phyloP scores from a whole-genome alignment of 2,113 vertebrate species.

The Gavia stellata region DNA sequence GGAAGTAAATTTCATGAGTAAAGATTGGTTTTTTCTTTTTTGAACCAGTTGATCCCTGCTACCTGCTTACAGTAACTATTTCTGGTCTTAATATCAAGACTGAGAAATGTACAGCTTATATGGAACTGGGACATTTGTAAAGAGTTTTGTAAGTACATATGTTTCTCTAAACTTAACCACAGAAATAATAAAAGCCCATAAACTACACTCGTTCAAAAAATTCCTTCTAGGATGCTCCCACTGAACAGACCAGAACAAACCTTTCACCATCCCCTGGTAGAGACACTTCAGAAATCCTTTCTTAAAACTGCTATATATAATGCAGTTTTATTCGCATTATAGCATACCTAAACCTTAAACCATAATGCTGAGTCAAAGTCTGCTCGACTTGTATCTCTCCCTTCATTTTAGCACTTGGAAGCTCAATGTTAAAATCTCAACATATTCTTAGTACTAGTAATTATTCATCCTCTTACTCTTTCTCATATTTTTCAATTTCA shows the following conservation, averaged over 20 bases:
- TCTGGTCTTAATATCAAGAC: not conserved
- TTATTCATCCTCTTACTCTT: not conserved
- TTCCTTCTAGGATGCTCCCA: not conserved
- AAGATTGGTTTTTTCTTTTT: not conserved
- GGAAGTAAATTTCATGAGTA: not conserved
- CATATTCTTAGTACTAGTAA: not conserved
- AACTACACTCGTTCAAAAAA: not conserved
- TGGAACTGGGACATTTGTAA: not conserved
- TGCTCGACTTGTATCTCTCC: not conserved
- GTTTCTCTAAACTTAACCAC: not conserved
- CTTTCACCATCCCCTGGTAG: not conserved
- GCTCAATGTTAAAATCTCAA: not conserved
- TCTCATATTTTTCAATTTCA: not conserved
- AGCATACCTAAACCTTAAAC: not conserved
- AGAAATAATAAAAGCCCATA: not conserved
- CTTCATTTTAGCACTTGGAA: not conserved
- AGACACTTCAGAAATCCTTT: not conserved
- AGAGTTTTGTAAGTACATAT: not conserved
- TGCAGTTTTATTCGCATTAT: not conserved
- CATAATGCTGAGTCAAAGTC: not conserved
- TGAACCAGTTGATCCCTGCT: not conserved
- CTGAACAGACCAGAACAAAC: not conserved
- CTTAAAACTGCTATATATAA: not conserved
- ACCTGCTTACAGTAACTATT: not conserved
- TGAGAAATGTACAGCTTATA: not conserved